Conservation (phyloP, 2,113 vertebrate species). For the Azemiops feae region DNA sequence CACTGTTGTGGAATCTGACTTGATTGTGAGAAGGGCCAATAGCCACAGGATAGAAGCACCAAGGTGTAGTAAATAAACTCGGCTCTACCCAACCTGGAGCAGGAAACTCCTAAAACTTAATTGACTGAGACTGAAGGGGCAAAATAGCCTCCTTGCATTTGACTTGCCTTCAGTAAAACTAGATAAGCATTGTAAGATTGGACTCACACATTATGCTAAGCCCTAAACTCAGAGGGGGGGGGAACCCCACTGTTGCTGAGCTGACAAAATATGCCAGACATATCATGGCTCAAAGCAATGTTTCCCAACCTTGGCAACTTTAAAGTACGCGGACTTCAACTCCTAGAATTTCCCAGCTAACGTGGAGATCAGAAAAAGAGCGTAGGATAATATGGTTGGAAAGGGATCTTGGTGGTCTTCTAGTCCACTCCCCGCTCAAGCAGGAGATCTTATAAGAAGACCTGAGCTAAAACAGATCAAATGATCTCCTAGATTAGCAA, state of each 20-base stretch:
- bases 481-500: not conserved
- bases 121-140: not conserved
- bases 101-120: not conserved
- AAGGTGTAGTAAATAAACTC: not conserved
- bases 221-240: too few species aligned
- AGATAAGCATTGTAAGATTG: not conserved
- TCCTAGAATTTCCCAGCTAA: not conserved
- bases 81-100: not conserved
- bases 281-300: not conserved
- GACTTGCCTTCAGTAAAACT: not conserved
- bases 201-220: not conserved
- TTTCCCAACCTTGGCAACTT: not conserved
- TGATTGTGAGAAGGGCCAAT: not conserved
- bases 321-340: not conserved
- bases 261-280: not conserved
- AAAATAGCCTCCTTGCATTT: not conserved
- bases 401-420: not conserved
- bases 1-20: not conserved
- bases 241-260: not conserved
- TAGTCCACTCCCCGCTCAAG: not conserved
- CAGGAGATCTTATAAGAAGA: not conserved
- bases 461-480: not conserved
- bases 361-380: not conserved
- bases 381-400: not conserved
- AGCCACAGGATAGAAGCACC: not conserved